phyloP scores from a whole-genome alignment of 2,113 vertebrate species.

The Elanoides forficatus region DNA sequence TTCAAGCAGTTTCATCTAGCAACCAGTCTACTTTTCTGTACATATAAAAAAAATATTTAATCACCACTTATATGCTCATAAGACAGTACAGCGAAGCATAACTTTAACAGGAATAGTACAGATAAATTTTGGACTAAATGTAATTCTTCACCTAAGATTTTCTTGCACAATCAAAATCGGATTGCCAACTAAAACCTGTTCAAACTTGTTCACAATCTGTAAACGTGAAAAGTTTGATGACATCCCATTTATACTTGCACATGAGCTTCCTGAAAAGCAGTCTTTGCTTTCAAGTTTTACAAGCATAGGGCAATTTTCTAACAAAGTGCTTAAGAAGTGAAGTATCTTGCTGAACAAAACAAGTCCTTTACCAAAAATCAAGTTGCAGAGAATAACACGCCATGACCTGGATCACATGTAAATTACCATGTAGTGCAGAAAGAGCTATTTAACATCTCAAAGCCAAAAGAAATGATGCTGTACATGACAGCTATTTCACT shows the following conservation, averaged over 20 bases:
- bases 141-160: not conserved
- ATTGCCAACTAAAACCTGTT: not conserved
- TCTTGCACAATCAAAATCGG: not conserved
- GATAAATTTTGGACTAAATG: not conserved
- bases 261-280: not conserved
- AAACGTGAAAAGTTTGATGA: not conserved
- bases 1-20: not conserved
- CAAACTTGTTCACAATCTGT: not conserved
- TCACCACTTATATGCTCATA: not conserved
- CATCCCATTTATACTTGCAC: rapidly evolving
- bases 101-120: not conserved
- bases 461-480: not conserved
- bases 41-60: not conserved
- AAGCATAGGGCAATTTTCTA: not conserved
- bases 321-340: not conserved
- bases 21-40: not conserved
- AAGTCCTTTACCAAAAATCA: not conserved
- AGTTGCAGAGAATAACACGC: not conserved
- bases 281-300: not conserved
- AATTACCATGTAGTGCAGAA: not conserved
- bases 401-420: not conserved
- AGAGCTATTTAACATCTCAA: not conserved
- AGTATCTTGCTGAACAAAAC: not conserved
- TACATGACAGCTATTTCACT: not conserved
- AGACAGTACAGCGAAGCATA: not conserved